Evolutionary conservation across 1,140 invertebrate genomes (phyloP).

Genomic region (Dinothrombium tinctorium): DNA sequence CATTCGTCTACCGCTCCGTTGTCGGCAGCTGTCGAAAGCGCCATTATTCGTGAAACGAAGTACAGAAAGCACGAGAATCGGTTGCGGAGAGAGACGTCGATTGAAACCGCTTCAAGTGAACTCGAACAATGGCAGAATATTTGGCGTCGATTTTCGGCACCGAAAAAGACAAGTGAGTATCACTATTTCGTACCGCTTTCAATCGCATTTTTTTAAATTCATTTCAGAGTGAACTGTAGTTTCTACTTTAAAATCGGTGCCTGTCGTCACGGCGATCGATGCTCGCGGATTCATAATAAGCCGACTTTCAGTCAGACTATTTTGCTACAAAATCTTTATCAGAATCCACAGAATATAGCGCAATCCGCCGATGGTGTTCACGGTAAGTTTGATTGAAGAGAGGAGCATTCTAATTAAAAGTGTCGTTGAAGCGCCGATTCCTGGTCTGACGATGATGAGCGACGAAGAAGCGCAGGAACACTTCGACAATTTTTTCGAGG

Average conservation of each 20-base stretch:
- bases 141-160: constrained; percentile 97
- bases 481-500: constrained; percentile 98
- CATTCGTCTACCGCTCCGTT: too few relatives aligned
- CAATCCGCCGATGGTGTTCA: constrained; percentile 70
- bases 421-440: constrained; percentile 3
- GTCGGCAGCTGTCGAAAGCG: too few relatives aligned
- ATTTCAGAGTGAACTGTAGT: constrained; percentile 90
- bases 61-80: too few relatives aligned
- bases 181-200: background rate
- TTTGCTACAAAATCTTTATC: constrained; percentile 80
- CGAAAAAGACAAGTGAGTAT: constrained; percentile 89
- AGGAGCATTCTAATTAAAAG: constrained; percentile 40
- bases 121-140: constrained; percentile 73
- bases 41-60: too few relatives aligned
- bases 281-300: constrained; percentile 93
- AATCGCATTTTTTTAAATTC: constrained; percentile 11
- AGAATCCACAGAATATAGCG: constrained; percentile 93
- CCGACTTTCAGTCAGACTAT: constrained; percentile 94
- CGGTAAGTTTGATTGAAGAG: constrained; percentile 18
- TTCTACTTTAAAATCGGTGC: constrained; percentile 99
- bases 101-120: too few relatives aligned
- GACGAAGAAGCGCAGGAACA: constrained; percentile 97
- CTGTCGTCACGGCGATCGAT: constrained; percentile 90
- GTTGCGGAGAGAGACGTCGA: too few relatives aligned
- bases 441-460: constrained; percentile 34